A percentile compares a stretch with the other conserved stretches of the same genome.
Evolutionary conservation across 2,797 vertebrate genomes (phyloP).

Genomic region (Sebastes hopkinsi): DNA sequence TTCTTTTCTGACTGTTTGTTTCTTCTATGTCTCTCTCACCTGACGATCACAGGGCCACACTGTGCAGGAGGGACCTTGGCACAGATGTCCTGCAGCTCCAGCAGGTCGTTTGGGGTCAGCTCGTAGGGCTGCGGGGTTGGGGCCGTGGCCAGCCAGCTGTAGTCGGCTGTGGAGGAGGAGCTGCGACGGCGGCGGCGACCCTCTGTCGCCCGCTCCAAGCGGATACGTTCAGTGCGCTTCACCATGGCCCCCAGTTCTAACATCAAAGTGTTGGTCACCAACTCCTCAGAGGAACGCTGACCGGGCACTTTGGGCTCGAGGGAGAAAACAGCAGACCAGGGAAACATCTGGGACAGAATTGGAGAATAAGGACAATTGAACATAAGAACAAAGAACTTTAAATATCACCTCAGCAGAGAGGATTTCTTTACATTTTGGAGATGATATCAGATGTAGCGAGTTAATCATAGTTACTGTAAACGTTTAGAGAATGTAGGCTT

Average conservation of each 20-base stretch:
- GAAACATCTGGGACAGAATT: constrained; percentile 79
- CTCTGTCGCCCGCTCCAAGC: constrained; percentile 77
- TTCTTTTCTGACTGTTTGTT: not conserved
- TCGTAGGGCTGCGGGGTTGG: constrained; percentile 76
- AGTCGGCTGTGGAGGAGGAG: constrained; percentile 81
- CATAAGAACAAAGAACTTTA: not conserved
- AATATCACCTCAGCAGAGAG: not conserved
- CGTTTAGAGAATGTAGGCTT: not conserved
- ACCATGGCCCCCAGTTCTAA: constrained; percentile 85
- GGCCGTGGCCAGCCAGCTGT: constrained; percentile 83
- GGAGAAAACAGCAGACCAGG: constrained; percentile 83
- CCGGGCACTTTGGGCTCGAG: constrained; percentile 83
- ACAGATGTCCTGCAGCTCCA: constrained; percentile 86
- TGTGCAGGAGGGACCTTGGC: constrained; percentile 81
- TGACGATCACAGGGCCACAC: constrained; percentile 84
- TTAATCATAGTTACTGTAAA: not conserved
- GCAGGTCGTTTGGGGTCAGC: constrained; percentile 81
- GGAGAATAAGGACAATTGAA: not conserved
- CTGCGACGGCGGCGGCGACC: constrained; percentile 75
- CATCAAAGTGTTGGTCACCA: constrained; percentile 87
- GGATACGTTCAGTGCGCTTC: constrained; percentile 83
- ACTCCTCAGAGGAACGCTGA: constrained; percentile 78
- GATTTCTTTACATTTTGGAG: not conserved
- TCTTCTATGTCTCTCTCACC: constrained; percentile 61
- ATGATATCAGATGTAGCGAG: not conserved